Base-by-base conservation (phyloP, 64 coral and sea anemone species). In the Acropora tenuis region DNA sequence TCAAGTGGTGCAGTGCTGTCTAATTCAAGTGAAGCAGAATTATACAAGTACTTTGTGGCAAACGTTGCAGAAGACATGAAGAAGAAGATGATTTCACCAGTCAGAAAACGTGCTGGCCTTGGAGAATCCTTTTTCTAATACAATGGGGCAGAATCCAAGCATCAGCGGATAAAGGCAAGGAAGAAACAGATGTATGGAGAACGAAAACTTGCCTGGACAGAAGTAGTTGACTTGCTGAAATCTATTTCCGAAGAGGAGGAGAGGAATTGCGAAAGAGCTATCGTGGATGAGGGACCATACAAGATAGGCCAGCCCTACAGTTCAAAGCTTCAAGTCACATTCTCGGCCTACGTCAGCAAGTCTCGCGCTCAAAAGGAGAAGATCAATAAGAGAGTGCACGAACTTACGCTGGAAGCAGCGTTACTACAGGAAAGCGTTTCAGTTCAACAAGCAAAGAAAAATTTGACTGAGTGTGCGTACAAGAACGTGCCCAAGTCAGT, bases 401-500 rank as follows among this genome's bases (percentile, higher is more conserved):
- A 78, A 78, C 46, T 78, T 78, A 19, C 1, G 12, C 0, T 78
- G 47, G 47, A 52, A 46, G 47, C 46, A 18, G 46, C 4, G 0
- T 78, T 78, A 50, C 76, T 1, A 7, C 75, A 43, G 75, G 75
- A 16, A 47, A 13, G 15, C 43, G 75, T 53, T 3, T 8, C 50
- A 53, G 50, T 47, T 48, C 43, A 77, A 47, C 42, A 45, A 46
- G 43, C 75, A 8, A 48, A 48, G 75, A 77, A 77, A 10, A 77
- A 77, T 77, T 48, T 77, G 75, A 77, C 75, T 48, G 65, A 77
- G 12, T 77, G 75, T 48, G 75, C 75, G 0, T 77, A 78, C 6
- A 78, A 50, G 6, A 78, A 78, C 46, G 47, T 78, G 46, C 76
- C 76, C 49, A 78, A 78, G 76, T 78, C 76, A 78, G 76, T 78